phyloP scores from a whole-genome alignment of 2,888 invertebrate species.

The Leptogaster cylindrica region DNA sequence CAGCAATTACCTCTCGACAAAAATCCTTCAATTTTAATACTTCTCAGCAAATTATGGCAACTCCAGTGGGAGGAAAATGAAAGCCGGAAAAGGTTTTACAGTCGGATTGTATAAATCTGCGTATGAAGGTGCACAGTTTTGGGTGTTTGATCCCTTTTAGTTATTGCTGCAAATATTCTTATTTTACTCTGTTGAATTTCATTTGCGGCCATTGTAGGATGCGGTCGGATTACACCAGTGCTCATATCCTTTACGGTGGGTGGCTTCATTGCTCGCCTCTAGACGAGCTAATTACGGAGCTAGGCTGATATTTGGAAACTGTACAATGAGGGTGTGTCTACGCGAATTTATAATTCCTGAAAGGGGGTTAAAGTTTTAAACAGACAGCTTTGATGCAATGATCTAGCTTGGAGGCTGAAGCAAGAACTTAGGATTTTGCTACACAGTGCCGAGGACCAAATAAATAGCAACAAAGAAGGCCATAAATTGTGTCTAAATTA shows the following conservation, averaged over 20 bases:
- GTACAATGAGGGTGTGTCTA: neutral
- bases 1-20: constrained; percentile 3
- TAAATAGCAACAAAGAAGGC: too few relatives aligned
- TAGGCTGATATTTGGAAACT: constrained; percentile 2
- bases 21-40: neutral
- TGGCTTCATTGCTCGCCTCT: neutral
- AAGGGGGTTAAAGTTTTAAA: neutral
- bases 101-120: neutral
- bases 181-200: neutral
- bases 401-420: neutral
- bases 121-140: neutral
- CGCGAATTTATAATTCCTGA: neutral
- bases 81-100: neutral
- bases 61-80: neutral
- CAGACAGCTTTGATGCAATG: too few relatives aligned
- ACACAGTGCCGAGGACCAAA: too few relatives aligned
- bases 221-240: constrained; percentile 4
- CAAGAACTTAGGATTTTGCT: too few relatives aligned
- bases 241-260: constrained; percentile 6
- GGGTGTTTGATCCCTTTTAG: too few relatives aligned
- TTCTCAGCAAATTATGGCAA: neutral
- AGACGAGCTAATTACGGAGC: constrained; percentile 9
- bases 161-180: neutral
- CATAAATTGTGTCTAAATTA: too few relatives aligned
- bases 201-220: constrained; percentile 11